phyloP scores from a whole-genome alignment of 2,797 vertebrate genomes.

The Octomys mimax region DNA sequence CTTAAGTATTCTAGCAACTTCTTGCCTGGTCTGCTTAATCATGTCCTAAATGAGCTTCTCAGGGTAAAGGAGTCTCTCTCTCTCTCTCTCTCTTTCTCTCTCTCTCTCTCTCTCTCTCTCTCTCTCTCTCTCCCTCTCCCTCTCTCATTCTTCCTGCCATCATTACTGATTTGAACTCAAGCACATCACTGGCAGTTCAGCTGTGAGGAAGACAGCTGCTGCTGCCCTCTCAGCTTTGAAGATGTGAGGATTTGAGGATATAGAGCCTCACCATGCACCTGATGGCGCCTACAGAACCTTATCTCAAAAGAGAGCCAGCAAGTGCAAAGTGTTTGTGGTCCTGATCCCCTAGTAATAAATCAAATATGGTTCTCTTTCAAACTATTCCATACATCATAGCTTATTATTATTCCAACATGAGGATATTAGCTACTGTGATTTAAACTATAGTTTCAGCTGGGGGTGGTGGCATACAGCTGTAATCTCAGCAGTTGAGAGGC shows the following conservation, averaged over 20 bases:
- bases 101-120: too few relatives aligned
- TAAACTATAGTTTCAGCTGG: not conserved
- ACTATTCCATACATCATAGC: not conserved
- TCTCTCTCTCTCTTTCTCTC: too few relatives aligned
- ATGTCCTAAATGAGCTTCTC: not conserved
- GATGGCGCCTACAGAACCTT: not conserved
- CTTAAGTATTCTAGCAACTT: constrained; percentile 26
- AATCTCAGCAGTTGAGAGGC: not conserved
- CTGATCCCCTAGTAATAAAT: not conserved
- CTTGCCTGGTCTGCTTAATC: not conserved
- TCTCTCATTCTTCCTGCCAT: not conserved
- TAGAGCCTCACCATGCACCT: not conserved
- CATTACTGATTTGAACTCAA: not conserved
- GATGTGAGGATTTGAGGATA: not conserved
- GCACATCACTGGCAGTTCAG: not conserved
- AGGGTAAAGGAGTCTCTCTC: not conserved
- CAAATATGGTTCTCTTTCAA: not conserved
- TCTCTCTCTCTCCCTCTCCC: too few relatives aligned
- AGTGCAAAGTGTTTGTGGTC: not conserved
- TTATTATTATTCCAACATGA: not conserved
- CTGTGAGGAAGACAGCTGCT: not conserved
- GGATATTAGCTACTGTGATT: not conserved
- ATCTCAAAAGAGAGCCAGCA: not conserved
- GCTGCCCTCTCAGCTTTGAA: not conserved
- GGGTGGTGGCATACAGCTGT: not conserved